These are phyloP conservation scores for Fistularia commersonii DNA, from an alignment of 2,797 vertebrate species.

Conservation along the genomic window DNA sequence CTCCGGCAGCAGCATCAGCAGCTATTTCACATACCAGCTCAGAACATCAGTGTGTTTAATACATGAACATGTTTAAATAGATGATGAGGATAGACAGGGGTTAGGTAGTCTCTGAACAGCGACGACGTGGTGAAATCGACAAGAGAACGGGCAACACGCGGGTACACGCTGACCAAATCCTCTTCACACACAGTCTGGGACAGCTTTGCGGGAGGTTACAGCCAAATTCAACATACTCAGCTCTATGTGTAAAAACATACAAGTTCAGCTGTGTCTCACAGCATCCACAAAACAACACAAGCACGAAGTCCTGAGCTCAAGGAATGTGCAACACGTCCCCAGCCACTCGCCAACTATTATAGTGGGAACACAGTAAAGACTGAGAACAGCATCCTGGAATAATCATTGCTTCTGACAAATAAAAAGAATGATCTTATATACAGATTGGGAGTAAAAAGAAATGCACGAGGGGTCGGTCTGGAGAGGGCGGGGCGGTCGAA, in stretches of 20 bases:
- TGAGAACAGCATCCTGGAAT: slow-evolving; percentile 67
- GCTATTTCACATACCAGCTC: slow-evolving; percentile 55
- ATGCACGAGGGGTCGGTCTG: slow-evolving; percentile 27
- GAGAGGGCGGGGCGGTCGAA: slow-evolving; percentile 8
- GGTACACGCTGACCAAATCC: slow-evolving; percentile 15
- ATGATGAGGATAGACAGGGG: slow-evolving; percentile 32
- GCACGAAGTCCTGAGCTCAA: slow-evolving; percentile 75
- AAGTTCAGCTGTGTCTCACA: slow-evolving; percentile 45
- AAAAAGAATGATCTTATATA: slow-evolving; percentile 60
- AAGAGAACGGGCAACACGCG: slow-evolving; percentile 29
- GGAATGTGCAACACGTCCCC: slow-evolving; percentile 75
- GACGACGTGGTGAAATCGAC: slow-evolving; percentile 24
- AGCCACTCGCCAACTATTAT: slow-evolving; percentile 44
- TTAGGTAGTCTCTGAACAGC: slow-evolving; percentile 19
- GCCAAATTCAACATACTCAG: slow-evolving; percentile 13
- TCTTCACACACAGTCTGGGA: slow-evolving; percentile 32
- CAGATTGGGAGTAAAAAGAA: slow-evolving; percentile 41
- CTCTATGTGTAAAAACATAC: slow-evolving; percentile 28
- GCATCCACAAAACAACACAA: slow-evolving; percentile 54
- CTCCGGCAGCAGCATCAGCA: slow-evolving; percentile 31
- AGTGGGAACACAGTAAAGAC: slow-evolving; percentile 47
- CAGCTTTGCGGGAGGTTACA: slow-evolving; percentile 32
- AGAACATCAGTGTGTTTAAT: slow-evolving; percentile 33
- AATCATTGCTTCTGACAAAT: slow-evolving; percentile 61
- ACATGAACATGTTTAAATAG: slow-evolving; percentile 55